phyloP scores from a whole-genome alignment of 2,113 vertebrate species.

The Istiophorus platypterus region DNA sequence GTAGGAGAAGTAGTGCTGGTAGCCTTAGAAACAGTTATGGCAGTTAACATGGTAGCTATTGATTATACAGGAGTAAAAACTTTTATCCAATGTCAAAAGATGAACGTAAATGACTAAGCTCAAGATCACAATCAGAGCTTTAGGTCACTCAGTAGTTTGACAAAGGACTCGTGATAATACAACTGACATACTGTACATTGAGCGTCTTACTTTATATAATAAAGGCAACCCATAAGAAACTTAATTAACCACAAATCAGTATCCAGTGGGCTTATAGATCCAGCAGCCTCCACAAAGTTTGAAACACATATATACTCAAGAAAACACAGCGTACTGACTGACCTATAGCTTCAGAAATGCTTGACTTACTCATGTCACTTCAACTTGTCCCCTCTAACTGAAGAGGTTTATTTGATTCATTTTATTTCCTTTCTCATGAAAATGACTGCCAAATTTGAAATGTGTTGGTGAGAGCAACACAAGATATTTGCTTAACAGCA shows the following conservation, averaged over 20 bases:
- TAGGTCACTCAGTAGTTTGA: not conserved
- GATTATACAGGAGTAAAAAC: not conserved
- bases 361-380: not conserved
- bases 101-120: not conserved
- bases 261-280: not conserved
- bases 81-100: not conserved
- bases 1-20: not conserved
- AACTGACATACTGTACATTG: not conserved
- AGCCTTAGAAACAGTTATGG: not conserved
- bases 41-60: not conserved
- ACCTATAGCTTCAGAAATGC: constrained; percentile 1
- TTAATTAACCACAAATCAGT: constrained; percentile 9
- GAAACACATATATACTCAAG: not conserved
- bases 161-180: not conserved
- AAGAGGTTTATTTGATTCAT: constrained; percentile 18
- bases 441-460: constrained; percentile 15
- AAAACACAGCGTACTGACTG: too few relatives aligned
- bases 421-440: constrained; percentile 2
- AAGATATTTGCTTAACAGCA: not conserved
- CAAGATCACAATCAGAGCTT: not conserved
- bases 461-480: not conserved
- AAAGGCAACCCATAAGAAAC: not conserved
- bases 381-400: not conserved
- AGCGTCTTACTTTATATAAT: not conserved
- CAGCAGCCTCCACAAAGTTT: not conserved